A percentile compares a stretch with the other conserved stretches of the same genome.
These are phyloP conservation scores for Anarhynchus alexandrinus DNA, from an alignment of 2,113 vertebrate species.

Conservation along the genomic window DNA sequence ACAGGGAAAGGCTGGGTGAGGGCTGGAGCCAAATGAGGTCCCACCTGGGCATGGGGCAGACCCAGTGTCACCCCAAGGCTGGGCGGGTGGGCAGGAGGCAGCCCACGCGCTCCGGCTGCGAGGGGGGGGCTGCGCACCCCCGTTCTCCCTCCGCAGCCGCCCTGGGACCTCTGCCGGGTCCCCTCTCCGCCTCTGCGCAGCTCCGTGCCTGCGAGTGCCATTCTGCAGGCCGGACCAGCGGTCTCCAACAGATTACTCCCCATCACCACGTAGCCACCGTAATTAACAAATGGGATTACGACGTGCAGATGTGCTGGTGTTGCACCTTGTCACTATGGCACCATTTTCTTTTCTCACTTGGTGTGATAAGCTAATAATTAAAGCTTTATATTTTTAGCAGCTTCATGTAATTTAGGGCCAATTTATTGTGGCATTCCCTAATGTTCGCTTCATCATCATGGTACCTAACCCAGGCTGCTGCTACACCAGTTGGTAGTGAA, in stretches of 20 bases:
- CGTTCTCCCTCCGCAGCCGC: not conserved
- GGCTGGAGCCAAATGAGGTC: not conserved
- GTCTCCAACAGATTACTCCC: not conserved
- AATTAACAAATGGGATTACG: not conserved
- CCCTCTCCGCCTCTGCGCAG: fast-evolving
- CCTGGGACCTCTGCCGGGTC: fast-evolving
- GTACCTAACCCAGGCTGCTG: not conserved
- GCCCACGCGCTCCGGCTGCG: too few relatives aligned
- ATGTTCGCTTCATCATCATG: not conserved
- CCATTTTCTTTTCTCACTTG: constrained; percentile 8
- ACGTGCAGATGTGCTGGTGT: not conserved
- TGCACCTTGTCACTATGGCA: not conserved
- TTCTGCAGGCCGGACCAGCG: not conserved
- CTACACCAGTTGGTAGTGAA: not conserved
- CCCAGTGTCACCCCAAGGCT: fast-evolving
- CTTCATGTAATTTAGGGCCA: not conserved
- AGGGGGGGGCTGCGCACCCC: not conserved
- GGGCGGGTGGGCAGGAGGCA: not conserved
- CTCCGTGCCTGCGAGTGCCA: not conserved
- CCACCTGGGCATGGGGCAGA: fast-evolving
- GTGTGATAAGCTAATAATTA: constrained; percentile 38
- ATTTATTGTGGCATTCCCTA: not conserved
- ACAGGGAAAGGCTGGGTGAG: not conserved
- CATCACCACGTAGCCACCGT: not conserved
- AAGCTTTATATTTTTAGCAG: constrained; percentile 18